Evolutionary conservation across 2,113 vertebrate genomes (phyloP).

Genomic region (Coregonus clupeaformis): DNA sequence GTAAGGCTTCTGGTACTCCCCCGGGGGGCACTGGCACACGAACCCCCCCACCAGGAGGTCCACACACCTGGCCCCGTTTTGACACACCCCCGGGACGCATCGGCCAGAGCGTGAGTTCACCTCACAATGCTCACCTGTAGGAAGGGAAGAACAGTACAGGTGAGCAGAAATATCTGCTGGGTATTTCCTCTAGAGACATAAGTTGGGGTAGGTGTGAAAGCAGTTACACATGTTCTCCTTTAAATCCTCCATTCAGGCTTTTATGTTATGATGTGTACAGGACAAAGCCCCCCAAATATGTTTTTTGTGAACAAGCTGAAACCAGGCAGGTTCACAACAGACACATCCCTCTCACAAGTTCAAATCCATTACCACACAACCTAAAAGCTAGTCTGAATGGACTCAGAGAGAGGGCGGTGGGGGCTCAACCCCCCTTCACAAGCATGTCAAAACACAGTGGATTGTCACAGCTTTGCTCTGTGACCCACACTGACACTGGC

Average conservation of each 20-base stretch:
- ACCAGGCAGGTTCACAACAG: no score
- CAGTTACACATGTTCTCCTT: no score
- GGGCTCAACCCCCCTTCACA: no score
- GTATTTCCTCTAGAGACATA: no score
- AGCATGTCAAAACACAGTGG: no score
- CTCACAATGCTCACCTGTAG: conserved; percentile 86
- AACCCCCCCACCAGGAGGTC: conserved; percentile 91
- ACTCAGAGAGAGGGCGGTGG: not conserved
- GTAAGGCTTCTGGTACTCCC: conserved; percentile 90
- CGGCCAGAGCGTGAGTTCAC: conserved; percentile 81
- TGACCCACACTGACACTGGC: conserved; percentile 35
- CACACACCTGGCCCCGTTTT: conserved; percentile 86
- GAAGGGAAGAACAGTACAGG: not conserved
- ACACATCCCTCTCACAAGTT: not conserved
- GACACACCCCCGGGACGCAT: conserved; percentile 86
- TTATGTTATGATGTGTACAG: no score
- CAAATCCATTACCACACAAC: not conserved
- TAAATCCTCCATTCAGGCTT: no score
- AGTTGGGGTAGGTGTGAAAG: no score
- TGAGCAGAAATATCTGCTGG: not conserved
- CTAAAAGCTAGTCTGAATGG: not conserved
- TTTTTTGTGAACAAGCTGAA: no score
- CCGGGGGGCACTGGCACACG: conserved; percentile 84
- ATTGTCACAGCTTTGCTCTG: conserved; percentile 9
- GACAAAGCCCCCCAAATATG: no score